Base-by-base conservation (phyloP, 2,797 vertebrate genomes). In the Lagodon rhomboides region DNA sequence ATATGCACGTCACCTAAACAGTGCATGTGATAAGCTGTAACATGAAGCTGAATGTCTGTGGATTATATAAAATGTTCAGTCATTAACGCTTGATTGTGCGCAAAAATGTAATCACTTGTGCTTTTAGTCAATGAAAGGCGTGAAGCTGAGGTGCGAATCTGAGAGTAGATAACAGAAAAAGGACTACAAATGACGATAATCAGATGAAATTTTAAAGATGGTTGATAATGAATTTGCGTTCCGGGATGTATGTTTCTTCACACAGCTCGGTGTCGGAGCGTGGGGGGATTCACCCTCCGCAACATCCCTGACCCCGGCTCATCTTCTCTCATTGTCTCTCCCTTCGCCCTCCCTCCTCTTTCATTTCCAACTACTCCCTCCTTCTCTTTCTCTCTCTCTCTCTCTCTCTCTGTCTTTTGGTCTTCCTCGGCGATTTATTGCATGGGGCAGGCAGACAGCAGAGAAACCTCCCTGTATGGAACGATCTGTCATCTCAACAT, bases 401-500 rank as follows among this genome's bases (percentile, higher is more conserved):
- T 62, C 75, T 79, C 66, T 79, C 83, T 66, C 71, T 61, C 73
- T 79, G 64, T 79, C 83, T 77, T 85, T 80, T 74, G 75, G 86
- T 90, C 91, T 94, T 94, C 83, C 92, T 91, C 73, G 90, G 93
- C 96, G 91, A 97, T 98, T 97, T 97, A 97, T 98, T 96, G 96
- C 94, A 83, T 91, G 80, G 94, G 95, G 94, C 95, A 94, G 94
- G 93, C 93, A 93, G 96, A 95, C 94, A 95, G 95, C 91, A 93
- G 92, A 95, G 96, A 96, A 97, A 96, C 96, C 96, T 97, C 96
- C 95, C 94, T 93, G 95, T 95, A 95, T 95, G 94, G 95, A 95
- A 95, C 96, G 95, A 97, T 97, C 98, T 96, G 97, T 98, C 97
- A 98, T 97, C 96, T 95, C 95, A 95, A 96, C 96, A 96, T 97